Conservation (phyloP, 2,888 invertebrate species). For the Chymomyza procnemis region DNA sequence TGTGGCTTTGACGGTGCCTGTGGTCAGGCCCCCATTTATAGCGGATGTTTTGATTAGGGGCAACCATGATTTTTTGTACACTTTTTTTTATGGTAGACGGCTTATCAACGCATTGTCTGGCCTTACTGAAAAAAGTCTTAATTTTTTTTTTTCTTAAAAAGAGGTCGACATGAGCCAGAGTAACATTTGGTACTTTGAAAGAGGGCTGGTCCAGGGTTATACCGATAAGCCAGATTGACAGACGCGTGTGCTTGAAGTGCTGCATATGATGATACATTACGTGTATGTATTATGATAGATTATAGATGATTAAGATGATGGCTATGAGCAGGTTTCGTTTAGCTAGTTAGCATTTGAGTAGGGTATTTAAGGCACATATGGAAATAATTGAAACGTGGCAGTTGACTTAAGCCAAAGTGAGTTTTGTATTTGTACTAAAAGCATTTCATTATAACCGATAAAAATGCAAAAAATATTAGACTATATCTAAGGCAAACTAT, state of each 20-base stretch:
- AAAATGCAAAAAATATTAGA: background rate
- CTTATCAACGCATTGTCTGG: slow-evolving; percentile 25
- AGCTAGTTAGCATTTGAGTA: background rate
- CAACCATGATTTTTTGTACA: background rate
- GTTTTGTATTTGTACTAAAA: slow-evolving; percentile 3
- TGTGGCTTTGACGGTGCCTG: slow-evolving; percentile 28
- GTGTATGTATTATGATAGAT: background rate
- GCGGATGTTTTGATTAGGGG: slow-evolving; percentile 49
- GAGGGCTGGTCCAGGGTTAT: background rate
- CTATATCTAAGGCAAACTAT: background rate
- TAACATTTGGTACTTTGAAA: background rate
- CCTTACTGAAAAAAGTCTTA: background rate
- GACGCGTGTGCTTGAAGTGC: background rate
- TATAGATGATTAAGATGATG: slow-evolving; percentile 18
- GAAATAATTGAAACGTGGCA: slow-evolving; percentile 20
- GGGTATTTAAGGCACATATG: background rate
- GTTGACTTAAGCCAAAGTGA: slow-evolving; percentile 14
- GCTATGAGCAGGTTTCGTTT: slow-evolving; percentile 3
- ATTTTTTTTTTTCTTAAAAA: background rate
- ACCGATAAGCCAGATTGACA: background rate
- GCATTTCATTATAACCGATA: background rate
- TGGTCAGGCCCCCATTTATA: slow-evolving; percentile 61
- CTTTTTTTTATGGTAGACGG: background rate
- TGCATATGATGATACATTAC: background rate
- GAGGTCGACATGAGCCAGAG: slow-evolving; percentile 22